These are phyloP conservation scores for Machaerirhynchus nigripectus DNA, from an alignment of 2,113 vertebrate species.

Conservation along the genomic window DNA sequence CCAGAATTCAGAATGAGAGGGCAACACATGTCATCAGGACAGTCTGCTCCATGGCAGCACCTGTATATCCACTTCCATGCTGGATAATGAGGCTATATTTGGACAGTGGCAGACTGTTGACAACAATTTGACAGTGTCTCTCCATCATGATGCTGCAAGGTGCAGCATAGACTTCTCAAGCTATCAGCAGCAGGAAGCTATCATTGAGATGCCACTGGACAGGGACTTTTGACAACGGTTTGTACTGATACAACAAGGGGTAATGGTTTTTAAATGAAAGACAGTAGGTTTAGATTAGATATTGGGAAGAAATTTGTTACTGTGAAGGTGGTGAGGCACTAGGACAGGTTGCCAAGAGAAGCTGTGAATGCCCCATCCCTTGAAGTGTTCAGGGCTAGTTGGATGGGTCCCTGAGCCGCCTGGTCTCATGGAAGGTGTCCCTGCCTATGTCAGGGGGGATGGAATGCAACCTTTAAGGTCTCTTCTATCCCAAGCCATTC, in stretches of 20 bases:
- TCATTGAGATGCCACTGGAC: neutral
- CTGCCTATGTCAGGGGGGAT: neutral
- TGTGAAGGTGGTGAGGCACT: neutral
- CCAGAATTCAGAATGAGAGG: neutral
- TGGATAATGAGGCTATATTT: neutral
- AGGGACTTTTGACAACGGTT: neutral
- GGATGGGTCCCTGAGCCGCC: neutral
- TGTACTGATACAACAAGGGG: neutral
- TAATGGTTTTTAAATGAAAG: neutral
- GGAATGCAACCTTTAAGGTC: neutral
- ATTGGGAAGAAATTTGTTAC: neutral
- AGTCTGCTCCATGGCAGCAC: neutral
- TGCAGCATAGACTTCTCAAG: neutral
- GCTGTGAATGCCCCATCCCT: neutral
- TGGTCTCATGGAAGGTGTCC: neutral
- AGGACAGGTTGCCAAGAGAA: neutral
- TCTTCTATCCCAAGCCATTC: neutral
- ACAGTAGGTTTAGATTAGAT: neutral
- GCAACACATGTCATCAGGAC: neutral
- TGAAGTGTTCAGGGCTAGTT: neutral
- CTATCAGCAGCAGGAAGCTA: neutral
- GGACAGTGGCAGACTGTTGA: neutral
- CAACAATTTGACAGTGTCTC: neutral
- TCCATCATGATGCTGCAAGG: neutral
- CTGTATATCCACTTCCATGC: neutral